Conservation (phyloP, 2,888 invertebrate species). For the Synanthedon vespiformis region DNA sequence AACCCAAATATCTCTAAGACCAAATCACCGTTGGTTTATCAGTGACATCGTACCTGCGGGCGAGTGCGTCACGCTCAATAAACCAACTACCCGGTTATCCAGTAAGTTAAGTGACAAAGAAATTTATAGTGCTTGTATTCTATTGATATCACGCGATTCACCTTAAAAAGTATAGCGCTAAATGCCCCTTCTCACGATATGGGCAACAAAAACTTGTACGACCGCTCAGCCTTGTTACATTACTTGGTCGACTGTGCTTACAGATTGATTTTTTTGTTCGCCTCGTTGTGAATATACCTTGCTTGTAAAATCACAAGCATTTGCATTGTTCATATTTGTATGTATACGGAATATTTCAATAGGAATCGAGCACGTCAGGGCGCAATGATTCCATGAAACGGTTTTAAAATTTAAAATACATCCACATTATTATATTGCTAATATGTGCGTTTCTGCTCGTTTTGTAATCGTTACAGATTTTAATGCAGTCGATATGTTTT, state of each 20-base stretch:
- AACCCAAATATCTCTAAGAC: not conserved
- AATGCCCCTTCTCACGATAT: conserved; percentile 44
- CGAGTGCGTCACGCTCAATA: conserved; percentile 34
- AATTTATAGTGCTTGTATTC: conserved; percentile 47
- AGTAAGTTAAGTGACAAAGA: conserved; percentile 45
- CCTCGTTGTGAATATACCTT: too few relatives aligned
- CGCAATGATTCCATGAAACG: too few relatives aligned
- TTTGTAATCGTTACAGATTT: too few relatives aligned
- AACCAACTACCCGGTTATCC: conserved; percentile 25
- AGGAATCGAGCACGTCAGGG: too few relatives aligned
- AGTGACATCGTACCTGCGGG: conserved; percentile 17
- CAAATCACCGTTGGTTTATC: not conserved
- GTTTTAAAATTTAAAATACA: too few relatives aligned
- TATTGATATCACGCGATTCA: conserved; percentile 49
- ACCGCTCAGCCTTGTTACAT: not conserved
- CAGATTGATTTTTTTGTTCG: not conserved
- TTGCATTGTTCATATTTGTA: too few relatives aligned
- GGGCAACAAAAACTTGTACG: not conserved
- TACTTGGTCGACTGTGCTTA: not conserved
- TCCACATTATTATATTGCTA: too few relatives aligned
- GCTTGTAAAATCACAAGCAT: too few relatives aligned
- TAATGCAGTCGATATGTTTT: too few relatives aligned
- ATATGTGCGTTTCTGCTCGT: too few relatives aligned
- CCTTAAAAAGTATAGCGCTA: conserved; percentile 40
- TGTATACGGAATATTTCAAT: too few relatives aligned